Evolutionary conservation across 2,888 invertebrate species (phyloP).

Genomic region (Branchellion lobata): DNA sequence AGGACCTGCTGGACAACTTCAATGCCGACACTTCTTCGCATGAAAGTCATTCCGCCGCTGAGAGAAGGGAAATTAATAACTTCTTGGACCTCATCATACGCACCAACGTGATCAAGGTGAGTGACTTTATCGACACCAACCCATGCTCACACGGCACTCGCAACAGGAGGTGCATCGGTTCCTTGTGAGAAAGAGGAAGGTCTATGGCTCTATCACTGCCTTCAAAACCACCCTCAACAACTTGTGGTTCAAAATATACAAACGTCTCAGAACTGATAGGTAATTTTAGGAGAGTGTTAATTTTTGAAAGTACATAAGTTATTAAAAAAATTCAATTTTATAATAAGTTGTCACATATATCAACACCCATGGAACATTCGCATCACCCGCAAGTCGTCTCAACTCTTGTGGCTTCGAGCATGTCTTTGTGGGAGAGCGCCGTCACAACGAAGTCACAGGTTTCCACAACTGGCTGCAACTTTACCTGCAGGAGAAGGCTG

Average conservation of each 20-base stretch:
- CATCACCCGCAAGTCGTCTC: constrained; percentile 56
- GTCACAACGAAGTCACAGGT: constrained; percentile 59
- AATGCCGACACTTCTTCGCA: constrained; percentile 56
- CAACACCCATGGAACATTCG: no score
- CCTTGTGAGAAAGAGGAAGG: constrained; percentile 56
- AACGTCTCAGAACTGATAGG: constrained; percentile 56
- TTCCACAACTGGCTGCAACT: constrained; percentile 63
- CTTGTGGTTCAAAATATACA: constrained; percentile 61
- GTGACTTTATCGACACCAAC: not conserved
- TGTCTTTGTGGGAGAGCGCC: constrained; percentile 62
- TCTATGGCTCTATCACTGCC: constrained; percentile 54
- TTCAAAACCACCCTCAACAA: constrained; percentile 59
- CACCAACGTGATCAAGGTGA: constrained; percentile 58
- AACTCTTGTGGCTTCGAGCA: constrained; percentile 63
- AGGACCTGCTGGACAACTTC: constrained; percentile 60
- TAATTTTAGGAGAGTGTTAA: constrained; percentile 47
- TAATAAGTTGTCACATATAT: no score
- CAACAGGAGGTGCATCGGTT: constrained; percentile 58
- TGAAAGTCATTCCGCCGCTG: constrained; percentile 59
- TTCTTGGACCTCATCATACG: constrained; percentile 59
- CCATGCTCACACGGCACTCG: not conserved
- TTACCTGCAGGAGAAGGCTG: constrained; percentile 60
- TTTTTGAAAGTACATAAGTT: constrained; percentile 3
- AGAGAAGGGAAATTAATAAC: constrained; percentile 57
- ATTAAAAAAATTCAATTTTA: not conserved